A percentile compares a stretch with the other conserved stretches of the same genome.
Evolutionary conservation across 2,888 invertebrate genomes (phyloP).

Genomic region (Patella ulyssiponensis): DNA sequence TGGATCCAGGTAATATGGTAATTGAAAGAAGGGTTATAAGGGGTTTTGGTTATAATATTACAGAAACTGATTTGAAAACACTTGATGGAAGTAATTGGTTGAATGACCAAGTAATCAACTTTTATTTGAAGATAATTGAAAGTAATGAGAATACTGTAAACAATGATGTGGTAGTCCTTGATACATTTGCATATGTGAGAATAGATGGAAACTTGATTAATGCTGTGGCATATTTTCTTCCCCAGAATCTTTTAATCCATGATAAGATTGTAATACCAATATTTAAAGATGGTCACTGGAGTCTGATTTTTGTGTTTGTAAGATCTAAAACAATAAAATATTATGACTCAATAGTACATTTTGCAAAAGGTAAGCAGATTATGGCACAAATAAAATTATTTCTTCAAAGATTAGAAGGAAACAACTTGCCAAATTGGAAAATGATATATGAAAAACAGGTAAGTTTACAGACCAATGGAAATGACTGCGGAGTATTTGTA

Average conservation of each 20-base stretch:
- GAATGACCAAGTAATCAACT: not conserved
- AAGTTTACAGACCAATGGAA: not conserved
- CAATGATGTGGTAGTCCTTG: not conserved
- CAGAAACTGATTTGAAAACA: not conserved
- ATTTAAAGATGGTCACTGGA: not conserved
- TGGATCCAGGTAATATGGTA: too few species aligned
- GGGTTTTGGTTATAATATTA: not conserved
- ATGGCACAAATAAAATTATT: not conserved
- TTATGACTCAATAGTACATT: not conserved
- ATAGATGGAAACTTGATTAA: not conserved
- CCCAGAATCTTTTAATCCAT: not conserved
- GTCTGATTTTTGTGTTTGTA: not conserved
- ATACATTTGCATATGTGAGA: constrained; percentile 1
- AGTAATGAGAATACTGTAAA: not conserved
- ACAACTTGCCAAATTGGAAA: not conserved
- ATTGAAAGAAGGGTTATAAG: not conserved
- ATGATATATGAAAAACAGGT: not conserved
- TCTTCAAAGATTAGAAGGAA: not conserved
- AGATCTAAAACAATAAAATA: not conserved
- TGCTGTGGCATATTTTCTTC: not conserved
- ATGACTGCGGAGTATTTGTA: not conserved
- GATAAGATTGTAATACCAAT: not conserved
- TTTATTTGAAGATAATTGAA: constrained; percentile 2
- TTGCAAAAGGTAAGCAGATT: not conserved
- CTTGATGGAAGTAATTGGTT: not conserved